phyloP scores from a whole-genome alignment of 2,797 vertebrate genomes.

The Falco peregrinus region DNA sequence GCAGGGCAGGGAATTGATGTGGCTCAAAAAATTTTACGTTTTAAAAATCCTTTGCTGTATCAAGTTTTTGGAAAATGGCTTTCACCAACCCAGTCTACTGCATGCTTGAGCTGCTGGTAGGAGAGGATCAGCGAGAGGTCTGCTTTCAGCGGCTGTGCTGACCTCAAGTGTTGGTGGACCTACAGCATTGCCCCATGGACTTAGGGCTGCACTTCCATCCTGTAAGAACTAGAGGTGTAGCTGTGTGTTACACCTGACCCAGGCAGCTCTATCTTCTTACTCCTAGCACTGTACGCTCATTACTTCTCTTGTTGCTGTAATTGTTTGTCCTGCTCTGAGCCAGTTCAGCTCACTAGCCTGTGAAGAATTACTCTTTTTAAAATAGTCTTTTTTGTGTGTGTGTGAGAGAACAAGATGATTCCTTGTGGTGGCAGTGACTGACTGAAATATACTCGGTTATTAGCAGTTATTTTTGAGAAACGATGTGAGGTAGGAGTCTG shows the following conservation, averaged over 20 bases:
- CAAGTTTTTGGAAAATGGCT: neutral
- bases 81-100: neutral
- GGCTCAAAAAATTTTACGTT: neutral
- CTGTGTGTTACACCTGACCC: neutral
- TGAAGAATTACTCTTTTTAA: neutral
- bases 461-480: neutral
- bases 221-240: neutral
- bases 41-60: neutral
- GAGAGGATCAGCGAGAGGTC: neutral
- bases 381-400: neutral
- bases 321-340: neutral
- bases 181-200: neutral
- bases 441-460: neutral
- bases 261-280: accelerated
- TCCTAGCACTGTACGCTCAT: neutral
- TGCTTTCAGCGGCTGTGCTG: neutral
- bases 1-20: neutral
- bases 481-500: neutral
- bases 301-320: neutral
- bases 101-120: neutral
- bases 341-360: neutral
- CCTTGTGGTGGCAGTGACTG: neutral
- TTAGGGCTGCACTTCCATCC: neutral
- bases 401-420: neutral
- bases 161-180: neutral